These are phyloP conservation scores for Ophion ellenae DNA, from an alignment of 2,888 invertebrate genomes.

Conservation along the genomic window DNA sequence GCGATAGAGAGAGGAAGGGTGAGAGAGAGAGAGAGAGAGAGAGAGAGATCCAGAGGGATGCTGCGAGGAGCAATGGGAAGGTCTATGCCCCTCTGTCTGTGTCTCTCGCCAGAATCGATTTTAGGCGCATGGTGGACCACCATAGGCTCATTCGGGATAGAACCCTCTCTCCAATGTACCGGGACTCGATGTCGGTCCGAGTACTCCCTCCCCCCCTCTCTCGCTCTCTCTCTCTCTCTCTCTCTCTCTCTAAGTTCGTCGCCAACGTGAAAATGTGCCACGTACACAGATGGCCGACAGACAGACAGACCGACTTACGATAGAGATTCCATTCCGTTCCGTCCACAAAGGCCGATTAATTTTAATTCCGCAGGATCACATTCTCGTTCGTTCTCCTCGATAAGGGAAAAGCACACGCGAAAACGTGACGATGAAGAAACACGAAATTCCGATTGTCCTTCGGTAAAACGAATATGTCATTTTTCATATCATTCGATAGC, in stretches of 20 bases:
- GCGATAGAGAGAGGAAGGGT: not conserved
- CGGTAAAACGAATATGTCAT: not conserved
- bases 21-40: constrained; percentile 8
- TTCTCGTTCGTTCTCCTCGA: constrained; percentile 3
- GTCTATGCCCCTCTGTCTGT: constrained; percentile 74
- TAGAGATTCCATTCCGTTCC: constrained; percentile 24
- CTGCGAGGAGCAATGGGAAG: constrained; percentile 64
- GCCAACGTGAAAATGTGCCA: constrained; percentile 44
- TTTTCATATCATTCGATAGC: no score
- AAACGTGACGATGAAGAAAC: no score
- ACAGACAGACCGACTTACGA: constrained; percentile 38
- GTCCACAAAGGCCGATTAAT: constrained; percentile 17
- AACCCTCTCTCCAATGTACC: constrained; percentile 45
- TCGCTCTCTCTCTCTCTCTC: no score
- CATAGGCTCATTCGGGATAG: constrained; percentile 70
- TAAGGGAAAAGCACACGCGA: not conserved
- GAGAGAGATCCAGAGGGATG: constrained; percentile 13
- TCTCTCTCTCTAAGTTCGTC: constrained; percentile 7
- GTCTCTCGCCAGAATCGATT: constrained; percentile 79
- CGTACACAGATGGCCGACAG: constrained; percentile 30
- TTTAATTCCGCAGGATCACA: constrained; percentile 3
- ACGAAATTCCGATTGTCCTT: not conserved
- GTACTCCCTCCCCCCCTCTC: not conserved
- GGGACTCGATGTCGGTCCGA: constrained; percentile 27
- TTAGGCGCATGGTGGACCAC: constrained; percentile 78